These are phyloP conservation scores for Spermophilus dauricus DNA, from an alignment of 2,113 vertebrate genomes.

Conservation along the genomic window DNA sequence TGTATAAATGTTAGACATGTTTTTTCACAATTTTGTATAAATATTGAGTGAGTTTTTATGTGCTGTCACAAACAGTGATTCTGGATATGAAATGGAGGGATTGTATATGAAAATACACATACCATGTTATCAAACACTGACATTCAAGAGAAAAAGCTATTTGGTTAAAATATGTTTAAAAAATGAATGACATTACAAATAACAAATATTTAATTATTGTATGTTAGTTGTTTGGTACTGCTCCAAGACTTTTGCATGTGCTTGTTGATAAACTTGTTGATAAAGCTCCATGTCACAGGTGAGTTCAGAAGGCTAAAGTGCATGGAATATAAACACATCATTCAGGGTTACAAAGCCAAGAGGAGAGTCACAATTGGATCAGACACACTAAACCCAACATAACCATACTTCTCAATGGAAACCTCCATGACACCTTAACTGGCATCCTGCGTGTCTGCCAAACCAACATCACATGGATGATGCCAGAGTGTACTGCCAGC, in stretches of 20 bases:
- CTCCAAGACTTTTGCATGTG: neutral
- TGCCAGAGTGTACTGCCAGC: neutral
- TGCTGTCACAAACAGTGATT: neutral
- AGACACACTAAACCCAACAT: neutral
- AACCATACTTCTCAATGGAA: too few relatives aligned
- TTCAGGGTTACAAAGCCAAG: neutral
- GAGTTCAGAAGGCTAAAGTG: neutral
- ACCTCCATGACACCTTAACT: neutral
- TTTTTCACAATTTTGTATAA: neutral
- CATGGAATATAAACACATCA: neutral
- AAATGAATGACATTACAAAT: neutral
- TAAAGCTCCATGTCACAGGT: neutral
- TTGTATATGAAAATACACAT: neutral
- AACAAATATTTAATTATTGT: neutral
- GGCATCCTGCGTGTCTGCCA: neutral
- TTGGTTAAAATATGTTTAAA: neutral
- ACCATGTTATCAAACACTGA: neutral
- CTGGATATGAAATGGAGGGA: accelerated
- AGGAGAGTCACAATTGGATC: accelerated
- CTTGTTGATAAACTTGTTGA: neutral
- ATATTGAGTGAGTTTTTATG: neutral
- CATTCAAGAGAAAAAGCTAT: neutral
- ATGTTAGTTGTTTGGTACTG: neutral
- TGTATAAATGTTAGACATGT: neutral
- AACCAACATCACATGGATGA: too few relatives aligned